Evolutionary conservation across 2,797 vertebrate species (phyloP).

Genomic region (Otus scops): DNA sequence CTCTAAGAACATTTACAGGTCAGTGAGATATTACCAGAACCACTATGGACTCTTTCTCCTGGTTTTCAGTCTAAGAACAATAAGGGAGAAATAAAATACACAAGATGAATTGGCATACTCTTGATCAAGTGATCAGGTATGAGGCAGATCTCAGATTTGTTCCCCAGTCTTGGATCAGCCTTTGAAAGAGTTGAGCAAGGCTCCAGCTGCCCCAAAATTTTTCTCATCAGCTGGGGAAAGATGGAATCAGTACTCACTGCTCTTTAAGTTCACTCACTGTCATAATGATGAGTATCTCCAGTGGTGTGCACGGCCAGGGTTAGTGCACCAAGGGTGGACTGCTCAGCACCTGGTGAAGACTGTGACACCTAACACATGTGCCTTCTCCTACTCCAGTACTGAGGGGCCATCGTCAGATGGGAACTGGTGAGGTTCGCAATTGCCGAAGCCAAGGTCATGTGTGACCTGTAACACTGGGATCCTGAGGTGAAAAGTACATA

Average conservation of each 20-base stretch:
- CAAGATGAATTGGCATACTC: neutral
- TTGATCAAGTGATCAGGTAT: neutral
- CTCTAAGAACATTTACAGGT: neutral
- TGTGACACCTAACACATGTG: neutral
- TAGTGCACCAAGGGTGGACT: neutral
- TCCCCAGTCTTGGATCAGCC: neutral
- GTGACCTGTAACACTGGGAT: neutral
- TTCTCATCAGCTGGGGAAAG: neutral
- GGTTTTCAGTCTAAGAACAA: neutral
- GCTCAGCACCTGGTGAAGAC: neutral
- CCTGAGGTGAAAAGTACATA: neutral
- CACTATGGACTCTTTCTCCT: neutral
- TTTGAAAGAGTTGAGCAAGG: neutral
- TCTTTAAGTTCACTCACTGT: neutral
- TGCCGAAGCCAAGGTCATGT: neutral
- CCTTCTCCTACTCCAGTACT: neutral
- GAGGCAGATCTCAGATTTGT: neutral
- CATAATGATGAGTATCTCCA: neutral
- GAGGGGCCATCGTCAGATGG: neutral
- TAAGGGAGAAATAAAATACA: neutral
- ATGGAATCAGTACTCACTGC: neutral
- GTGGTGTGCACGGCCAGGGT: neutral
- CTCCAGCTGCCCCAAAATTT: neutral
- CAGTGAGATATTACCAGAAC: neutral
- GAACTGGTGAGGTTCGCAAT: neutral